Percentiles rank a stretch among this genome's conserved stretches.
phyloP scores from a whole-genome alignment of 2,797 vertebrate species.

The Coracias cyanogaster region DNA sequence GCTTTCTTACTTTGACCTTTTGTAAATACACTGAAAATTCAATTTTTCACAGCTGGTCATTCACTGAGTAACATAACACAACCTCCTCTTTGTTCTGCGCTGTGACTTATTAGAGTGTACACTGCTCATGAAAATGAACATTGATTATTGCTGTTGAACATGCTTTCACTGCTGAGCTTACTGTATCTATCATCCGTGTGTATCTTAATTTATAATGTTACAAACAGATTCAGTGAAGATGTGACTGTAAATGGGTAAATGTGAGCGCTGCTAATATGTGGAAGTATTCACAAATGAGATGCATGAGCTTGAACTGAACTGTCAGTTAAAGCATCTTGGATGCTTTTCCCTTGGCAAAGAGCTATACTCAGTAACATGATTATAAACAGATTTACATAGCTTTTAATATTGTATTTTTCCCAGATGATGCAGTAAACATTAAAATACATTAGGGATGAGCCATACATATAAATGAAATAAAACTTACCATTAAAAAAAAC shows the following conservation, averaged over 20 bases:
- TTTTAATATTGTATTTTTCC: slow-evolving; percentile 42
- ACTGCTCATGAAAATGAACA: neutral
- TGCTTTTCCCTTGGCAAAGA: slow-evolving; percentile 49
- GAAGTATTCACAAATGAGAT: neutral
- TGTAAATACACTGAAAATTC: neutral
- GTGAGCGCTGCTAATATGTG: neutral
- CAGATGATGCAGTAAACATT: slow-evolving; percentile 61
- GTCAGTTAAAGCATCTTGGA: slow-evolving; percentile 22
- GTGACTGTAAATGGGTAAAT: neutral
- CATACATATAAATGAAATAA: slow-evolving; percentile 32
- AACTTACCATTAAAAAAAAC: neutral
- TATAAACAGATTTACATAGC: slow-evolving; percentile 66
- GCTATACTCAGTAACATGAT: slow-evolving; percentile 20
- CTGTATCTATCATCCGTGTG: rapidly evolving
- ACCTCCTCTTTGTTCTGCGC: neutral
- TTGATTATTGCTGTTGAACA: neutral
- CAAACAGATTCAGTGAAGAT: neutral
- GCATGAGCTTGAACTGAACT: neutral
- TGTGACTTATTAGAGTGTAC: neutral
- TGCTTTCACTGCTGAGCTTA: neutral
- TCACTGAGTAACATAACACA: neutral
- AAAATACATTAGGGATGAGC: slow-evolving; percentile 33
- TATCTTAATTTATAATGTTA: neutral
- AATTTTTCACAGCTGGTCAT: neutral
- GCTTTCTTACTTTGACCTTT: neutral